Evolutionary conservation across 2,113 vertebrate genomes (phyloP), one percentile per base, ranked within the genome.

Genomic region (Limanda limanda): DNA sequence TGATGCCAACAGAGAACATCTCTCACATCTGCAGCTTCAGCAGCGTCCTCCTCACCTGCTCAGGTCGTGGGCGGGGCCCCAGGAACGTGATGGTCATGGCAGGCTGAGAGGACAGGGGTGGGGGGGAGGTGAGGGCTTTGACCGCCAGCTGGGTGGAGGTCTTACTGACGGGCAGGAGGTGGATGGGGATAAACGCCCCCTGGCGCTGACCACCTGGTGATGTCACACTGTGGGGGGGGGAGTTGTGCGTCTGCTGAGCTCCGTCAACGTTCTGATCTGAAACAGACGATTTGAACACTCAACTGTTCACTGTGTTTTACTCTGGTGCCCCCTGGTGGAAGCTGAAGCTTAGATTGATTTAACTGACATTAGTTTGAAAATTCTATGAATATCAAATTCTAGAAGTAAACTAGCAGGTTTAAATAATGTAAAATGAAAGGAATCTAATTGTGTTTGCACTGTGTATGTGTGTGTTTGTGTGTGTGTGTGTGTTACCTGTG

Each of bases 11-110:
- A 45, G 21, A 21, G 59, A 55, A 40, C 35, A 4, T 3, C 2
- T 37, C 31, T 51, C 47, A 51, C 47, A 51, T 51, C 47, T 51
- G 18, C 47, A 17, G 47, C 18, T 3, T 37, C 18, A 37, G 31
- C 8, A 18, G 2, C 57, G 9, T 24, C 21, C 1, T 47, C 13
- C 66, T 84, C 68, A 84, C 79, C 88, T 72, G 21, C 0, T 18
- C 62, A 51, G 31, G 1, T 17, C 21, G 25, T 13, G 40, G 9
- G 17, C 13, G n/a, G 4, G 42, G 54, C 8, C 82, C 78, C 67
- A 85, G 63, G 51, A 89, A 45, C 51, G 35, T 86, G 73, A 93
- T 74, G 45, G 86, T 89, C 89, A 92, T 88, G 62, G 82, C 85
- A 0, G 87, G 87, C 4, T 24, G 74, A 3, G 67, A 83, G 51